phyloP scores from a whole-genome alignment of 2,113 vertebrate species.

The Limnothrissa miodon region DNA sequence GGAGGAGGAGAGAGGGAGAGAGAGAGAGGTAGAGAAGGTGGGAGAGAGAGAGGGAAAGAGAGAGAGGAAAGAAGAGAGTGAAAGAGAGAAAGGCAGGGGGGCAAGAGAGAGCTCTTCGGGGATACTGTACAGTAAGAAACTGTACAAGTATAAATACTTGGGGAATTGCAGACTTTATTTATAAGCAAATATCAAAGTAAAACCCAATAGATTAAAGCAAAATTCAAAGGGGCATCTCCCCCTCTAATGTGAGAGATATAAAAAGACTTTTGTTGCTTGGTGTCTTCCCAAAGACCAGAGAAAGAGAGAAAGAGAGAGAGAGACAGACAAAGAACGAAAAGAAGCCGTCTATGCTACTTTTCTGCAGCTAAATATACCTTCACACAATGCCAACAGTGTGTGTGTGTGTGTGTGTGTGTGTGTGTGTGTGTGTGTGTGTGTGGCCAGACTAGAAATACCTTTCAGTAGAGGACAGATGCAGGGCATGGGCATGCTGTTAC shows the following conservation, averaged over 20 bases:
- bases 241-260: background rate
- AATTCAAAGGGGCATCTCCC: background rate
- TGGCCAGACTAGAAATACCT: background rate
- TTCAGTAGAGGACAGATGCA: background rate
- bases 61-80: background rate
- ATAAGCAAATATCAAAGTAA: background rate
- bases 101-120: background rate
- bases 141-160: background rate
- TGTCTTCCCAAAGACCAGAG: background rate
- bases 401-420: background rate
- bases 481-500: background rate
- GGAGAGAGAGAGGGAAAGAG: background rate
- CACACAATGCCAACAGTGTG: background rate
- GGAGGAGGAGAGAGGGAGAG: background rate
- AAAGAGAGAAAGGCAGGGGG: background rate
- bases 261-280: background rate
- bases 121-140: background rate
- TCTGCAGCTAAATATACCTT: background rate
- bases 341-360: background rate
- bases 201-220: background rate
- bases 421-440: background rate
- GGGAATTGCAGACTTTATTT: background rate
- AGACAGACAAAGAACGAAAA: background rate
- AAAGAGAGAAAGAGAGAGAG: background rate
- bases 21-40: background rate